Conservation (phyloP, 1,140 invertebrate species). For the Drosophila suzukii region DNA sequence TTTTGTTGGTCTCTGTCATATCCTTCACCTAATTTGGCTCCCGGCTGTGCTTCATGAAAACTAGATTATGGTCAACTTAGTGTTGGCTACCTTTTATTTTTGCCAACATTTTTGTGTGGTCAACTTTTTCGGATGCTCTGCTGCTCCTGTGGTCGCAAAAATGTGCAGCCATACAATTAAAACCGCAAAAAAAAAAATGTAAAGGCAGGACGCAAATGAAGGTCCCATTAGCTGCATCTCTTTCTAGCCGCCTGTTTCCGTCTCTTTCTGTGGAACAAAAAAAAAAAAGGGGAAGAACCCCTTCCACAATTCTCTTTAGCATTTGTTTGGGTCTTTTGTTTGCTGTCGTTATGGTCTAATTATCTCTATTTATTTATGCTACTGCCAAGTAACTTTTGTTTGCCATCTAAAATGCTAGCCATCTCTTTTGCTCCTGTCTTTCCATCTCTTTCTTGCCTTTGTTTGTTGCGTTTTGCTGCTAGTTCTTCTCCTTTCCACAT, state of each 20-base stretch:
- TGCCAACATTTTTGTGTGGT: slow-evolving; percentile 29
- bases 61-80: slow-evolving; percentile 74
- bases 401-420: slow-evolving; percentile 27
- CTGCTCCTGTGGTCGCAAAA: slow-evolving; percentile 24
- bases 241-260: background rate
- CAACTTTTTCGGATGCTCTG: slow-evolving; percentile 43
- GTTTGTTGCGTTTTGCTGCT: slow-evolving; percentile 29
- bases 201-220: slow-evolving; percentile 37
- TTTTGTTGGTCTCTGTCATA: slow-evolving; percentile 41
- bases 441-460: slow-evolving; percentile 2
- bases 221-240: slow-evolving; percentile 20
- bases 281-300: background rate
- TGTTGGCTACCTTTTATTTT: slow-evolving; percentile 36
- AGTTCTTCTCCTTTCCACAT: slow-evolving; percentile 7
- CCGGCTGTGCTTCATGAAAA: slow-evolving; percentile 38
- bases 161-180: slow-evolving; percentile 63
- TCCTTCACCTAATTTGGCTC: slow-evolving; percentile 74
- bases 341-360: slow-evolving; percentile 79
- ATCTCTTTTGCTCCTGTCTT: slow-evolving; percentile 1
- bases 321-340: slow-evolving; percentile 32
- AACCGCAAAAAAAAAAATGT: slow-evolving; percentile 24
- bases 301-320: slow-evolving; percentile 3
- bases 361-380: slow-evolving; percentile 83
- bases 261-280: background rate
- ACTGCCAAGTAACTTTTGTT: slow-evolving; percentile 60